Base-by-base conservation (phyloP, 2,888 invertebrate genomes). In the Lymantria monacha region DNA sequence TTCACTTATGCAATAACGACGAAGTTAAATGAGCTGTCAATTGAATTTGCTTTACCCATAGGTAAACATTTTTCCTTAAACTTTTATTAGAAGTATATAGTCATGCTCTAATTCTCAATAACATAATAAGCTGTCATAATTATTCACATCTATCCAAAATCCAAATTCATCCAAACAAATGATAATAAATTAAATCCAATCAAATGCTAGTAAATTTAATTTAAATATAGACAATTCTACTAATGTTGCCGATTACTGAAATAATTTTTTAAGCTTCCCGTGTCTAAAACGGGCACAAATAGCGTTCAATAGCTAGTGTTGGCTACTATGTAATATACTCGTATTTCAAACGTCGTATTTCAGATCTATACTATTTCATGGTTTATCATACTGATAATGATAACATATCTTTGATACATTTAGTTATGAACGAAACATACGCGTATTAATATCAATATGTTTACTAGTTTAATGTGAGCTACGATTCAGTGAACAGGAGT, bases 351-450 rank as follows among this genome's bases (percentile, higher is more conserved):
- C 42, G 12, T 42, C 42, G 12, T 42, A 30, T 57, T 58, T 57
- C 49, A 45, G 42, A 47, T 57, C 49, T 42, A 38, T 22, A 43
- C 54, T 36, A 48, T 52, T 51, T 46, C 56, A 54, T 45, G 44
- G 53, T 58, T 69, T 70, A 70, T 71, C 71, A 38, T 47, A 53
- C 48, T 66, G 71, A 71, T 74, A 73, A 66, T 63, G 74, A 75
- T 76, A 76, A 66, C 59, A 46, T 69, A 67, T 70, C 66, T 57
- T 51, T 9, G 55, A 66, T 66, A 66, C 46, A 55, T 59, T n/a
- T 64, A 63, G 59, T 69, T 49, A 58, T 41, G 60, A 50, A 48
- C 48, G 51, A 53, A 40, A 50, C 55, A 45, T 51, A 31, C 51
- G 44, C 47, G 49, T 48, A 42, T 52, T 11, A 43, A 46, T 48